Evolutionary conservation across 2,888 invertebrate genomes (phyloP), one percentile per base, ranked within the genome.

Genomic region (Julus scandinavius): DNA sequence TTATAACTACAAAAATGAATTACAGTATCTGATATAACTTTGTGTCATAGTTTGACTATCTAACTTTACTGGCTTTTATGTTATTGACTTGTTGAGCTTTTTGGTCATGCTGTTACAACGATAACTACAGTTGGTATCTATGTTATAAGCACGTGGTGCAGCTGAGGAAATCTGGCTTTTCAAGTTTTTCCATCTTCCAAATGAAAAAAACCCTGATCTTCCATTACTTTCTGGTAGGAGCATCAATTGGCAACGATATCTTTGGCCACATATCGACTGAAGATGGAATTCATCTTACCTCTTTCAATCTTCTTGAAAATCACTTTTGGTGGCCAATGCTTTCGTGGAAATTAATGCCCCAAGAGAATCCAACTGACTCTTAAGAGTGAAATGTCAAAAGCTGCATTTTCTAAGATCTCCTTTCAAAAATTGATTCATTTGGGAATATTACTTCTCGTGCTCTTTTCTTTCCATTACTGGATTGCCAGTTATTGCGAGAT

Each of bases 361-460:
- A 29, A 72, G 72, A 72, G 72, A 72, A 29, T 72, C 72, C 29
- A n/a, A 6, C 72, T 72, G 72, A 7, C 72, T 72, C 20, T 72
- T 9, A 29, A 29, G 29, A 72, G 72, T 11, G 72, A 72, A 72
- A 72, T 72, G 72, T 72, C 72, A 72, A 72, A 72, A 72, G 72
- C 72, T 72, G 72, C 72, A 72, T 72, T 72, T 72, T 72, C 72
- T 11, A 72, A 72, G 72, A 72, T 72, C 72, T 72, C 72, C 72
- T 72, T 72, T 72, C 72, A 72, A 72, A 72, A 72, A 72, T 9
- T 72, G 72, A 72, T 72, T 72, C 72, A 72, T 72, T 72, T 72
- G 72, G 72, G 72, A 72, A 72, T 72, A 72, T 72, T 72, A 29
- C 72, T 72, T 29, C 72, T 72, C n/a, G n/a, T 29, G 72, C 72